Base-by-base conservation (phyloP, 2,888 invertebrate genomes). In the Caenorhabditis doughertyi region DNA sequence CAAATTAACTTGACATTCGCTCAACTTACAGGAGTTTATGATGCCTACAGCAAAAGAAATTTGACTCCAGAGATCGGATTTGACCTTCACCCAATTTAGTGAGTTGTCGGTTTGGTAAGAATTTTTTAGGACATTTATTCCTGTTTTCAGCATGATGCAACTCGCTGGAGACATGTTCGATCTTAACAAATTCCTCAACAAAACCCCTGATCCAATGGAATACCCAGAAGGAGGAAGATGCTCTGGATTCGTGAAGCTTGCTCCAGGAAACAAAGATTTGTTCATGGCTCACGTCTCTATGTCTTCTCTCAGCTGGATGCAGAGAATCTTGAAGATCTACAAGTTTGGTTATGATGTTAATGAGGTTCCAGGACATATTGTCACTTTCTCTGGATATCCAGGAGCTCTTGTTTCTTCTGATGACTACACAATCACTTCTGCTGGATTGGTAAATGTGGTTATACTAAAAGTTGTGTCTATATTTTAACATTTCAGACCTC, bases 271-370 rank as follows among this genome's bases (percentile, higher is more conserved):
- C 84, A 81, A 81, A 70, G 90, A 90, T 55, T 73, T 90, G 68
- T 84, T 91, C 79, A 87, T 90, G 67, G 80, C 89, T 8, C 91
- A 91, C 60, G 91, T 91, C 29, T 87, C 91, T 58, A 91, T 91
- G 91, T 86, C 87, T 42, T 89, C 89, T 18, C 87, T 87, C 60
- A 88, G 89, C 82, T 89, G 91, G 81, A 91, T 91, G 91, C 90
- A 90, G 68, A 83, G 91, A 25, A 82, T 91, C 64, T 62, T 90
- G 47, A 91, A 91, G 79, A 83, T 91, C 60, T 91, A 91, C 88
- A 95, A 95, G 89, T 94, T 97, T 68, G 94, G 94, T 83, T 96
- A 95, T 92, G 89, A 62, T 56, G 89, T 53, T 84, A 88, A 93
- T 58, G 92, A 93, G 2, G 94, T 91, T 23, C 89, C 91, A 23